A percentile compares a stretch with the other conserved stretches of the same genome.
Conservation (phyloP, 1,140 invertebrate genomes). For the Laodelphax striatellus region DNA sequence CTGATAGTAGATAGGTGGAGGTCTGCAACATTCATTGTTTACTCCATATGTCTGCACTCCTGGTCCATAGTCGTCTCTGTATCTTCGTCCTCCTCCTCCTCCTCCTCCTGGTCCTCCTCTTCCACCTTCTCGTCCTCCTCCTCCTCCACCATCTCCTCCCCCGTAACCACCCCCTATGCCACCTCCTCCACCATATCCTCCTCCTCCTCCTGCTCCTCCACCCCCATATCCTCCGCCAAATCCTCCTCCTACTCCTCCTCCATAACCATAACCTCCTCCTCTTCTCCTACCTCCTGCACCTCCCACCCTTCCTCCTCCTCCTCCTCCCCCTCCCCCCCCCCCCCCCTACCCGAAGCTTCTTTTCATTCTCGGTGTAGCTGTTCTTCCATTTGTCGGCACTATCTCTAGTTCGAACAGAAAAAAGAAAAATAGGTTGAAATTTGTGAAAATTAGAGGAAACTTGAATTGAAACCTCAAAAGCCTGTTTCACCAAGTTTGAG, state of each 20-base stretch:
- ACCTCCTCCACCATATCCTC: background rate
- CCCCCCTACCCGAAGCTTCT: background rate
- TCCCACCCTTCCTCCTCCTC: background rate
- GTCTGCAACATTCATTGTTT: too few relatives aligned
- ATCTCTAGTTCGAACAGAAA: too few relatives aligned
- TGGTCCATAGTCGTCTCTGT: too few relatives aligned
- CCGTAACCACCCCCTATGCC: background rate
- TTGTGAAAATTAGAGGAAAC: too few relatives aligned
- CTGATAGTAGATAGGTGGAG: too few relatives aligned
- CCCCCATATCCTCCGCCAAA: background rate
- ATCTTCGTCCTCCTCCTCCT: slow-evolving; percentile 14
- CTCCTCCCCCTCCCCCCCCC: background rate
- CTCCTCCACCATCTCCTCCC: background rate
- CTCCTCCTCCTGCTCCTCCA: background rate
- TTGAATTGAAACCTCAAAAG: too few relatives aligned
- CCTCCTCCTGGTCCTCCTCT: slow-evolving; percentile 18
- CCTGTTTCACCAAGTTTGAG: too few relatives aligned
- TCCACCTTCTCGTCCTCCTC: background rate
- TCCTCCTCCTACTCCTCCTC: background rate
- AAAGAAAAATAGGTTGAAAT: too few relatives aligned
- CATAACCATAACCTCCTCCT: too few relatives aligned
- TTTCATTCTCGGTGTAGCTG: too few relatives aligned
- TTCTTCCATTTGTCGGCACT: too few relatives aligned
- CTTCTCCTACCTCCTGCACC: background rate
- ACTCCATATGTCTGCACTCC: too few relatives aligned